Evolutionary conservation across 1,140 invertebrate species (phyloP).

Genomic region (Aradophagus sp.): DNA sequence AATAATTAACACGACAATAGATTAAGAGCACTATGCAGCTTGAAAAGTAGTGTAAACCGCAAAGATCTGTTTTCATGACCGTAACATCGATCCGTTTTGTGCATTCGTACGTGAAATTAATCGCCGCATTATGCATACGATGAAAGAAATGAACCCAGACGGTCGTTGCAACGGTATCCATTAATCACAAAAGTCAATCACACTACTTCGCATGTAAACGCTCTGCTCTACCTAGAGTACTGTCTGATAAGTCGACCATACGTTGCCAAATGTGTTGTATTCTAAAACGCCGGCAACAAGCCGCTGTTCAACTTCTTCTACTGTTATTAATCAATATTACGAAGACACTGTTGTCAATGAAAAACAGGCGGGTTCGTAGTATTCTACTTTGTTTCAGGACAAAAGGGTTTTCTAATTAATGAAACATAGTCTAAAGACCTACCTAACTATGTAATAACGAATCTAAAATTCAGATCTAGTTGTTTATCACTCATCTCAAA

Average conservation of each 20-base stretch:
- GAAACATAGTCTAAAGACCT: conserved; percentile 64
- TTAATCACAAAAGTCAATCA: conserved; percentile 54
- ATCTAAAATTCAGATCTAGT: conserved; percentile 64
- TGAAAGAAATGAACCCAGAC: conserved; percentile 16
- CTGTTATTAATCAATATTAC: conserved; percentile 54
- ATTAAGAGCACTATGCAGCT: conserved; percentile 53
- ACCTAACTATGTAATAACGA: conserved; percentile 64
- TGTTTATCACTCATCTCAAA: conserved; percentile 56
- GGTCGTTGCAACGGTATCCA: conserved; percentile 39
- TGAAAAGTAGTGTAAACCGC: conserved; percentile 45
- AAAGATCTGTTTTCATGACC: conserved; percentile 43
- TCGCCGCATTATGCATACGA: conserved; percentile 23
- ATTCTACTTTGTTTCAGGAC: conserved; percentile 66
- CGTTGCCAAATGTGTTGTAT: conserved; percentile 30
- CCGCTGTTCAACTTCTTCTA: conserved; percentile 52
- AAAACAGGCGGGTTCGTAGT: conserved; percentile 65
- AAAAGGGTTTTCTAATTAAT: conserved; percentile 63
- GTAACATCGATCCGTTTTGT: conserved; percentile 42
- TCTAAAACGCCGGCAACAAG: conserved; percentile 46
- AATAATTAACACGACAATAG: conserved; percentile 50
- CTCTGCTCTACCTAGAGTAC: conserved; percentile 56
- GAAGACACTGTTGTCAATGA: conserved; percentile 62
- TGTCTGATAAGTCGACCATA: conserved; percentile 33
- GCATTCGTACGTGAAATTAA: conserved; percentile 28
- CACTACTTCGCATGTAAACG: conserved; percentile 56